Conservation (phyloP, 2,113 vertebrate genomes). For the Macaca fascicularis region DNA sequence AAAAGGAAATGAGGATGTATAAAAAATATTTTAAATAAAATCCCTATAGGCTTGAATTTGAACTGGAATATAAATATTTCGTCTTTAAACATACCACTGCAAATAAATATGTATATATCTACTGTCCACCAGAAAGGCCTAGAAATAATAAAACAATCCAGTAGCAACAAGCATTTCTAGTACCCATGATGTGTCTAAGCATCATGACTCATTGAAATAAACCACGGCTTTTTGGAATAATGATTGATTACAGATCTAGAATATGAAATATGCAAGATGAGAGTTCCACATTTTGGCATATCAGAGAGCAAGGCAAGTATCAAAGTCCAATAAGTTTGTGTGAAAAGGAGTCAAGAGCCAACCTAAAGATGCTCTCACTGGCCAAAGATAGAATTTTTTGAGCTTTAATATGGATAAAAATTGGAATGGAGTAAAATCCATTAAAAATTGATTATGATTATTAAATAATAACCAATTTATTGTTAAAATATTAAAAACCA, state of each 20-base stretch:
- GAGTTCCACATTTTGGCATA: not conserved
- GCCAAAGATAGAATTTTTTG: not conserved
- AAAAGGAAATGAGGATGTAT: not conserved
- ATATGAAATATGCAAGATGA: not conserved
- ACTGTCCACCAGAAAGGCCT: not conserved
- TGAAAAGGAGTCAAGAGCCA: not conserved
- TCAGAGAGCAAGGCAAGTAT: not conserved
- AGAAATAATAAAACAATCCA: not conserved
- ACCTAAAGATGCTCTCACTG: not conserved
- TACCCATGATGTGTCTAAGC: not conserved
- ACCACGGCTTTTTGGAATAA: not conserved
- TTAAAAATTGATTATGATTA: too few species aligned
- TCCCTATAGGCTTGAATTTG: not conserved
- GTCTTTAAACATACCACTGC: not conserved
- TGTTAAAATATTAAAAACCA: too few species aligned
- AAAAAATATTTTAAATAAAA: not conserved
- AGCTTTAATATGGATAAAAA: not conserved
- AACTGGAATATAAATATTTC: not conserved
- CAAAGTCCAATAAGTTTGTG: not conserved
- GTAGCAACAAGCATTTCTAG: not conserved
- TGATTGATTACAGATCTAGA: not conserved
- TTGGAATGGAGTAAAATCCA: not conserved
- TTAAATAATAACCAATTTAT: too few species aligned
- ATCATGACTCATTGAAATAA: not conserved
- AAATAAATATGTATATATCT: not conserved